Evolutionary conservation across 2,113 vertebrate genomes (phyloP).

Genomic region (Tor tambroides): DNA sequence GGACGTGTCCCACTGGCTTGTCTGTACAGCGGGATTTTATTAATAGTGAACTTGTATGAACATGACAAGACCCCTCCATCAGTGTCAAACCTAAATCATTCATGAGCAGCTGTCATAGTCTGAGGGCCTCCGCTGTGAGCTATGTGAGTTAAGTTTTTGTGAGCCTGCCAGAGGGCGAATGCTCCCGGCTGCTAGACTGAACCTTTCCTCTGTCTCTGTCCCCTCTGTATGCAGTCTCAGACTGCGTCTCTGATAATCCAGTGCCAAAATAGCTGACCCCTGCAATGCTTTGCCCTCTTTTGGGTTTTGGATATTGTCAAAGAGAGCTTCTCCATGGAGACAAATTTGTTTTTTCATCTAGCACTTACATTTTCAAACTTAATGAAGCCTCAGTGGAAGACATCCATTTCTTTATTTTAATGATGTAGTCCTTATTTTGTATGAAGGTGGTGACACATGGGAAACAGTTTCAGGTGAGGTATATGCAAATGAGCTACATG

Average conservation of each 20-base stretch:
- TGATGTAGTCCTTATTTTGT: constrained; percentile 12
- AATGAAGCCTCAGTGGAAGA: constrained; percentile 7
- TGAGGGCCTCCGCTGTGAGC: constrained; percentile 32
- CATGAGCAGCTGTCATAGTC: constrained; percentile 61
- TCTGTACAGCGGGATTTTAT: constrained; percentile 49
- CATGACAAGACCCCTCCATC: constrained; percentile 58
- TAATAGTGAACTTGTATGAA: constrained; percentile 60
- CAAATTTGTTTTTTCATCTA: not conserved
- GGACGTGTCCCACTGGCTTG: constrained; percentile 22
- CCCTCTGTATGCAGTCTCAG: constrained; percentile 35
- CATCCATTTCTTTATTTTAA: constrained; percentile 9
- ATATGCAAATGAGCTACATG: constrained; percentile 13
- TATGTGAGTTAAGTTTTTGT: constrained; percentile 42
- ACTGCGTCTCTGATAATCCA: constrained; percentile 22
- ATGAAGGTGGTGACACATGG: constrained; percentile 1
- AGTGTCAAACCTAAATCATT: constrained; percentile 61
- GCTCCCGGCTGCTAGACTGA: constrained; percentile 38
- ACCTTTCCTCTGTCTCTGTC: constrained; percentile 17
- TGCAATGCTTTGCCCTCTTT: not conserved
- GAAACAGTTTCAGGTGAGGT: not conserved
- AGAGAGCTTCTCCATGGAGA: constrained; percentile 19
- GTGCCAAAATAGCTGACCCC: constrained; percentile 37
- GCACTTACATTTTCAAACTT: constrained; percentile 13
- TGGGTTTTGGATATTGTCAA: constrained; percentile 16
- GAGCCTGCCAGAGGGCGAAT: constrained; percentile 42